Conservation (phyloP, 1,140 invertebrate species). For the Scaptomyza graminum region DNA sequence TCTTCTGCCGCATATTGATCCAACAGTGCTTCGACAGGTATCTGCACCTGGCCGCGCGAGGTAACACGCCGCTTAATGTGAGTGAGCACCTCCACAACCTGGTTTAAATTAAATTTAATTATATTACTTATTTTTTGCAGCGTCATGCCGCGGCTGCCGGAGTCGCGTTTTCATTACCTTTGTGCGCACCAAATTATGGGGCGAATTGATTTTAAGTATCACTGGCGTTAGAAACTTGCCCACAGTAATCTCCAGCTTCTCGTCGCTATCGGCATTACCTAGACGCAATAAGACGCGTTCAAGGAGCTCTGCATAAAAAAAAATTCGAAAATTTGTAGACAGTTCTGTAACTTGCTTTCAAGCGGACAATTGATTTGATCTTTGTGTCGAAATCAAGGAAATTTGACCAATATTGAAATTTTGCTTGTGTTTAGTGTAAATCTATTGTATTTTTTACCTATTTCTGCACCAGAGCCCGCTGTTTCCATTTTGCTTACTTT, state of each 20-base stretch:
- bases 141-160: conserved; percentile 34
- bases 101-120: conserved; percentile 34
- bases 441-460: conserved; percentile 59
- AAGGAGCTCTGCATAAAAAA: conserved; percentile 87
- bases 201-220: conserved; percentile 93
- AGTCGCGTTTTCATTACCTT: conserved; percentile 85
- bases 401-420: neutral
- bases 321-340: conserved; percentile 23
- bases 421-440: neutral
- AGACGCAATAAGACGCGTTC: conserved; percentile 95
- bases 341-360: neutral
- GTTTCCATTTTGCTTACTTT: conserved; percentile 75
- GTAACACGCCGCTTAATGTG: conserved; percentile 96
- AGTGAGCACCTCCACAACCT: conserved; percentile 96
- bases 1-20: conserved; percentile 88
- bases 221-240: conserved; percentile 95
- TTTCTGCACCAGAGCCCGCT: conserved; percentile 71
- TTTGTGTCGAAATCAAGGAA: neutral
- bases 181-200: conserved; percentile 92
- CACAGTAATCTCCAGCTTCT: conserved; percentile 92
- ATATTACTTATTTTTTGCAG: conserved; percentile 33
- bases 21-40: conserved; percentile 94
- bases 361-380: neutral
- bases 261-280: conserved; percentile 94
- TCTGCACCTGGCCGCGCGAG: conserved; percentile 91